Conservation (phyloP, 2,113 vertebrate genomes). For the Lepus americanus region DNA sequence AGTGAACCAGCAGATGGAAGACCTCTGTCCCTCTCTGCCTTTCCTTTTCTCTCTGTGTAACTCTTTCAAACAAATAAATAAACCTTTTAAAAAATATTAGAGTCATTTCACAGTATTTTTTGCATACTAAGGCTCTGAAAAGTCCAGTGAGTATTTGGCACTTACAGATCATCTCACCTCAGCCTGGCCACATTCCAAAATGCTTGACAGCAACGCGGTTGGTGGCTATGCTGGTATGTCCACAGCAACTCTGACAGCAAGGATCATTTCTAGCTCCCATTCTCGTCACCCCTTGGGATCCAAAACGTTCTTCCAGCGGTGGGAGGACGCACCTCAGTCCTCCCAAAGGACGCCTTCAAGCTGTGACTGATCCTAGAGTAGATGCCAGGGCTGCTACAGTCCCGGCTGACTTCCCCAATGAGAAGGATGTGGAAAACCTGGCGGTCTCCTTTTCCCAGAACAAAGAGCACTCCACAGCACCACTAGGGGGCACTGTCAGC, state of each 20-base stretch:
- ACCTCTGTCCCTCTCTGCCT: too few relatives aligned
- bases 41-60: too few relatives aligned
- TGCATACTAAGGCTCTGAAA: constrained; percentile 25
- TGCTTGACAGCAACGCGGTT: background rate
- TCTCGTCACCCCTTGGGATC: background rate
- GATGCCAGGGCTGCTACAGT: background rate
- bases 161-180: background rate
- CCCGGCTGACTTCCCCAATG: background rate
- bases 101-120: constrained; percentile 1
- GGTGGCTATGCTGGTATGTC: background rate
- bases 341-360: constrained; percentile 2
- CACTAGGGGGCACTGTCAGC: constrained; percentile 65
- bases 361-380: background rate
- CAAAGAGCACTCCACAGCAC: background rate
- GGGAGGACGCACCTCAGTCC: background rate
- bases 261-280: background rate
- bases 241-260: background rate
- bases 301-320: constrained; percentile 20
- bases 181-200: background rate
- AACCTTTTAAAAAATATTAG: background rate
- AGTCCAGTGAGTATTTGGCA: background rate
- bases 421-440: background rate
- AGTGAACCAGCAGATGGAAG: too few relatives aligned
- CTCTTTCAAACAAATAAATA: too few relatives aligned
- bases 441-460: background rate